Evolutionary conservation across 2,113 vertebrate species (phyloP).

Genomic region (Lethenteron camtschaticum): DNA sequence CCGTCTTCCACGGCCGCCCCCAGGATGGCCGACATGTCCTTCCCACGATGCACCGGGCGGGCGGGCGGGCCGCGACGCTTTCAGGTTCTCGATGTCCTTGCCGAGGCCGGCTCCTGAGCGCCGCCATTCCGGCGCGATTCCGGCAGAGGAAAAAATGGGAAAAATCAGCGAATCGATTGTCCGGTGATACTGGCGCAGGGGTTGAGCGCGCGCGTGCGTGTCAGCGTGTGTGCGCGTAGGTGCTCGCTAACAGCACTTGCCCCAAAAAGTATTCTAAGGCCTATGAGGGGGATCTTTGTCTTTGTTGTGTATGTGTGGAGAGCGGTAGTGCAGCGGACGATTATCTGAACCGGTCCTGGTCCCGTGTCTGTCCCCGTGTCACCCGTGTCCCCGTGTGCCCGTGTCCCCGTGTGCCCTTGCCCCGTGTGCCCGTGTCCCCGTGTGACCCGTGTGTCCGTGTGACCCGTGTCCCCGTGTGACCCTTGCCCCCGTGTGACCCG

Average conservation of each 20-base stretch:
- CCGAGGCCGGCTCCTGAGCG: conserved; percentile 30
- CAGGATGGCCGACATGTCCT: conserved; percentile 78
- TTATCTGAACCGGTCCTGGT: no score
- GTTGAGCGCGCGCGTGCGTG: not conserved
- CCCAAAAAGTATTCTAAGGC: not conserved
- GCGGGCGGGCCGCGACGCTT: conserved; percentile 12
- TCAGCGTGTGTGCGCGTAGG: not conserved
- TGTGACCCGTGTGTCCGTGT: no score
- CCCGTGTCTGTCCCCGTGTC: no score
- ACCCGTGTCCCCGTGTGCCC: no score
- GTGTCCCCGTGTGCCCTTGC: no score
- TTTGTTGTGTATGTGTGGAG: no score
- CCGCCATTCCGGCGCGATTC: not conserved
- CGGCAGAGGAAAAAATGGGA: not conserved
- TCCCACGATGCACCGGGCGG: conserved; percentile 44
- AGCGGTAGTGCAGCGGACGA: no score
- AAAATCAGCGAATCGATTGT: not conserved
- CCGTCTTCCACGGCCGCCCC: conserved; percentile 53
- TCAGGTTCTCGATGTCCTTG: conserved; percentile 48
- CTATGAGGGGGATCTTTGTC: no score
- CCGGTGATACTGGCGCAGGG: not conserved
- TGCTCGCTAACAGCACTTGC: not conserved
- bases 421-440: no score
- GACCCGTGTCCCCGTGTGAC: no score
- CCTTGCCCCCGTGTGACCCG: no score